phyloP scores from a whole-genome alignment of 2,797 vertebrate species.

The Delichon dasypus region DNA sequence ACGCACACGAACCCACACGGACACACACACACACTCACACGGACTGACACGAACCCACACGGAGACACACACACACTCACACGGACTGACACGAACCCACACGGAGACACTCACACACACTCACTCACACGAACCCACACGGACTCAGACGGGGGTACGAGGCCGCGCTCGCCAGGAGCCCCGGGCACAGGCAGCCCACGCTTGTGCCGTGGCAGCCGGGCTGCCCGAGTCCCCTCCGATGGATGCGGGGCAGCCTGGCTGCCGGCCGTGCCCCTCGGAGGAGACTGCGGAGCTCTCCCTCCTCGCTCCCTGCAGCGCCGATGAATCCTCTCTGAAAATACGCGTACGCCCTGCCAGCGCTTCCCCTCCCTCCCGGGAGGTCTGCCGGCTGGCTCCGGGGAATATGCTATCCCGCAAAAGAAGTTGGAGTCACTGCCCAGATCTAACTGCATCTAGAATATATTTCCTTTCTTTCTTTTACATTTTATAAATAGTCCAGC shows the following conservation, averaged over 20 bases:
- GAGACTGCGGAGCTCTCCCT: background rate
- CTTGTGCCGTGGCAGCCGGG: accelerated
- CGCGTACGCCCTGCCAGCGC: accelerated
- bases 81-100: too few relatives aligned
- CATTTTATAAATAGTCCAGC: constrained; percentile 47
- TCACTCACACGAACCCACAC: too few relatives aligned
- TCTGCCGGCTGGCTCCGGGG: background rate
- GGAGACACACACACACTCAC: too few relatives aligned
- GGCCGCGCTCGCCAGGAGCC: background rate
- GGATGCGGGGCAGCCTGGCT: background rate
- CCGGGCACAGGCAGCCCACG: accelerated
- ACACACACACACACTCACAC: too few relatives aligned
- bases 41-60: too few relatives aligned
- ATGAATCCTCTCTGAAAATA: background rate
- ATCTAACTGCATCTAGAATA: background rate
- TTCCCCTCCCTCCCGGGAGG: background rate
- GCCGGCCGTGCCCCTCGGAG: background rate
- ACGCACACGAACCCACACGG: too few relatives aligned
- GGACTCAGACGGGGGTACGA: background rate
- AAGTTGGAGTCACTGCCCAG: background rate
- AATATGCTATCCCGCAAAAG: background rate
- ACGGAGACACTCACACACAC: too few relatives aligned
- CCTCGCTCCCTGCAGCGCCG: accelerated
- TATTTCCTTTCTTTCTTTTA: constrained; percentile 63
- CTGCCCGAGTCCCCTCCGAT: accelerated